Conservation (phyloP, 2,888 invertebrate species). For the Pasiphila rectangulata region DNA sequence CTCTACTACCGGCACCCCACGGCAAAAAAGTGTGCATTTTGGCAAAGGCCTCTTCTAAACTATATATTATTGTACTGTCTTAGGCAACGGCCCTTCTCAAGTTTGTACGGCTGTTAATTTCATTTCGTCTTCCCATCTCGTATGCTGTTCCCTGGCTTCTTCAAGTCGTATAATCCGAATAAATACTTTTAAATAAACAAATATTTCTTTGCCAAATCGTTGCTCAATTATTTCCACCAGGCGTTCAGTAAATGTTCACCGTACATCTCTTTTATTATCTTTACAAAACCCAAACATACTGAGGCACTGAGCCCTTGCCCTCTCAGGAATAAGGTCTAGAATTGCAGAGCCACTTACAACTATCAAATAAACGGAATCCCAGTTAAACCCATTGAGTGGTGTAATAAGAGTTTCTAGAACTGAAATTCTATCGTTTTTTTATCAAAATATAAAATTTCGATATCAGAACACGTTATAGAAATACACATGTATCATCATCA, state of each 20-base stretch:
- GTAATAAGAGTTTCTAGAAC: not conserved
- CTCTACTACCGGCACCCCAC: no score
- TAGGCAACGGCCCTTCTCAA: no score
- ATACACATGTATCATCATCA: no score
- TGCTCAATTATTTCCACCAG: constrained; percentile 9
- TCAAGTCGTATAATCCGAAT: no score
- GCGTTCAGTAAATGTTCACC: constrained; percentile 10
- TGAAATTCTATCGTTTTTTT: constrained; percentile 11
- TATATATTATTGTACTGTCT: no score
- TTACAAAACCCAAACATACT: constrained; percentile 4
- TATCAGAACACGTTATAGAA: no score
- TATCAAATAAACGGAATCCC: constrained; percentile 21
- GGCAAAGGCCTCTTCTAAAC: no score
- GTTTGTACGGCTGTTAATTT: no score
- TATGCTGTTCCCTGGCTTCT: no score
- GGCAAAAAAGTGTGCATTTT: no score
- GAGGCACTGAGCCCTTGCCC: constrained; percentile 3
- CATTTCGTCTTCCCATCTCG: no score
- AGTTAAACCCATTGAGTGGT: constrained; percentile 14
- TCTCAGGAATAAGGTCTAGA: constrained; percentile 14
- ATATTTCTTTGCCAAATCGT: not conserved
- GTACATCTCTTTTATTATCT: constrained; percentile 17
- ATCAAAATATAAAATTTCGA: no score
- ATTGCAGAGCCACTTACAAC: constrained; percentile 10
- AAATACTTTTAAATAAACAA: not conserved